A percentile compares a stretch with the other conserved stretches of the same genome.
These are phyloP conservation scores for Agonopterix alstromeriana DNA, from an alignment of 2,888 invertebrate genomes.

Conservation along the genomic window DNA sequence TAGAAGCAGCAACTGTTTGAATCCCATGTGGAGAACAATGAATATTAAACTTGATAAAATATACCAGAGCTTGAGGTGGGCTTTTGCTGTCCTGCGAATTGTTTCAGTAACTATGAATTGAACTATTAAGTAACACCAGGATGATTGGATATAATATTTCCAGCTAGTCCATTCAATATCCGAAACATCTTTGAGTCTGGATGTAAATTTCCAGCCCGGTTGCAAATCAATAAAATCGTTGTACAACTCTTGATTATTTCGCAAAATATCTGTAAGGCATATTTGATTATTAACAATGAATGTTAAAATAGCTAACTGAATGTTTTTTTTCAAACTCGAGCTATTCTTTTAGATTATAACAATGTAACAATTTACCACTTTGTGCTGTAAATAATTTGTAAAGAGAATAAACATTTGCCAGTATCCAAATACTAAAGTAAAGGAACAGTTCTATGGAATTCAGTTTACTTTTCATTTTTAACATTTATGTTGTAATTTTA, in stretches of 20 bases:
- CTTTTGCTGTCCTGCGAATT: constrained; percentile 37
- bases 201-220: constrained; percentile 74
- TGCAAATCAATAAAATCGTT: constrained; percentile 62
- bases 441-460: constrained; percentile 49
- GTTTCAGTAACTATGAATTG: constrained; percentile 75
- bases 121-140: constrained; percentile 73
- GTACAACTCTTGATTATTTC: constrained; percentile 25
- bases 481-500: background rate
- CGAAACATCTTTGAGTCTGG: constrained; percentile 78
- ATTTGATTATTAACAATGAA: too few relatives aligned
- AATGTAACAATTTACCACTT: constrained; percentile 58
- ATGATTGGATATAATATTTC: constrained; percentile 68
- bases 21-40: constrained; percentile 62
- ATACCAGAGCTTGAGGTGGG: constrained; percentile 72
- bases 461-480: constrained; percentile 36
- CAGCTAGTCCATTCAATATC: constrained; percentile 85
- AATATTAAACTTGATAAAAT: constrained; percentile 65
- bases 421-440: constrained; percentile 74
- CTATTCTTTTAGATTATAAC: background rate
- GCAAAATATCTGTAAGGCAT: constrained; percentile 26
- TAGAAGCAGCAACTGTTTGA: constrained; percentile 64
- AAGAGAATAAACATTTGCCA: constrained; percentile 73
- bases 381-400: constrained; percentile 70
- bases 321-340: too few relatives aligned
- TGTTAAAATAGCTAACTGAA: too few relatives aligned